phyloP scores from a whole-genome alignment of 1,140 invertebrate genomes.

The Glomeris maerens region DNA sequence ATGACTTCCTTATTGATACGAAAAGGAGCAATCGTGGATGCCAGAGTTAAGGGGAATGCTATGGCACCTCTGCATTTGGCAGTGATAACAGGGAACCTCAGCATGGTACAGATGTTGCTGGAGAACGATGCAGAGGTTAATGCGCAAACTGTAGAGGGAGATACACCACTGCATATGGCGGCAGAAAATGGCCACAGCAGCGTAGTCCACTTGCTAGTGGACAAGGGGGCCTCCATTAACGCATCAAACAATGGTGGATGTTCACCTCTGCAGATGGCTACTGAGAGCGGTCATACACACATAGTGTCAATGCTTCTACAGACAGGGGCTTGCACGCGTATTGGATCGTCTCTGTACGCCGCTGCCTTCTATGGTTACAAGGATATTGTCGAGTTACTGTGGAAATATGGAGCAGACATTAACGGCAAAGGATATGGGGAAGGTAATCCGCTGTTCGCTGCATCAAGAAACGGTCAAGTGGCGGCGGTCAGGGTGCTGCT shows the following conservation, averaged over 20 bases:
- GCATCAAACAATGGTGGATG: conserved; percentile 10
- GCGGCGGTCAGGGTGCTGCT: conserved; percentile 9
- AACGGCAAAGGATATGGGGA: neutral
- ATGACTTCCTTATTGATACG: conserved; percentile 2
- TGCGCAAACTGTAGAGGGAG: neutral
- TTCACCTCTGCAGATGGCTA: conserved; percentile 10
- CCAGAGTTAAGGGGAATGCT: conserved; percentile 5
- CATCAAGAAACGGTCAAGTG: neutral
- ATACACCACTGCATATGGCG: conserved; percentile 13
- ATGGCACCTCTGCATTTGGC: neutral
- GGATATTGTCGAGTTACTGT: too few relatives aligned
- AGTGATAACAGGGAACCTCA: neutral
- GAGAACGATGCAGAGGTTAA: conserved; percentile 2
- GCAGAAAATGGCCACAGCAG: neutral
- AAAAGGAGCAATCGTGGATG: neutral
- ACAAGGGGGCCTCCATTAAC: conserved; percentile 8
- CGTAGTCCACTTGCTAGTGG: conserved; percentile 12
- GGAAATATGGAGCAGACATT: conserved; percentile 1
- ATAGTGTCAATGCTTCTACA: conserved; percentile 2
- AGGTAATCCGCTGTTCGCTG: conserved; percentile 3
- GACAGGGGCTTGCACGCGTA: neutral
- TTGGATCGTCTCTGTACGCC: neutral
- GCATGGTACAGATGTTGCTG: conserved; percentile 6
- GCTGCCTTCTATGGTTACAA: neutral
- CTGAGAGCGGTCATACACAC: conserved; percentile 2